phyloP scores from a whole-genome alignment of 2,888 invertebrate genomes.

The Drosophila greeni region DNA sequence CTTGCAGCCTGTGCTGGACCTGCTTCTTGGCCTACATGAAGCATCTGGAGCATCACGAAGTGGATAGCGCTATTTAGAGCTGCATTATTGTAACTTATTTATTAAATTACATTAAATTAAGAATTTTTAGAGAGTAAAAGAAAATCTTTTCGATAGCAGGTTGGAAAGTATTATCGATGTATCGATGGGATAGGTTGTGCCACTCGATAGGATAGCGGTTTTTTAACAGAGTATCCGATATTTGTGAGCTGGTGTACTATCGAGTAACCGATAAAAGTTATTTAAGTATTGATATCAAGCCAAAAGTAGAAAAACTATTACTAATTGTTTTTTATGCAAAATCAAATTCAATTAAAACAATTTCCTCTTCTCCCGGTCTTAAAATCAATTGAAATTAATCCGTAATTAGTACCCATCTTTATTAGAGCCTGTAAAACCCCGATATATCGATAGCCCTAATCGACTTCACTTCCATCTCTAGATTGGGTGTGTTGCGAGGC shows the following conservation, averaged over 20 bases:
- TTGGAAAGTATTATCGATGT: background rate
- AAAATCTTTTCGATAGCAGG: background rate
- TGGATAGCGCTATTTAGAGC: conserved; percentile 55
- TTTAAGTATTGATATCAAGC: no score
- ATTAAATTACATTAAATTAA: background rate
- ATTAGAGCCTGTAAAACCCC: background rate
- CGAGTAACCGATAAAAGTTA: no score
- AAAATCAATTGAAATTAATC: background rate
- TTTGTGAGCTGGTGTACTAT: no score
- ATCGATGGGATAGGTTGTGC: background rate
- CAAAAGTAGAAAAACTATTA: no score
- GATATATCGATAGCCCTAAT: background rate
- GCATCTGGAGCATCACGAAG: conserved; percentile 80
- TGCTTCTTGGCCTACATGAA: conserved; percentile 89
- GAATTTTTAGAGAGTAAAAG: background rate
- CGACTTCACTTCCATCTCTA: conserved; percentile 4
- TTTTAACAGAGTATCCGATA: background rate
- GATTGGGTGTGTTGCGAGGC: conserved; percentile 27
- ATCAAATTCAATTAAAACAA: no score
- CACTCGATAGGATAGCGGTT: background rate
- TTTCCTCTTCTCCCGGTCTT: no score
- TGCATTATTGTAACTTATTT: background rate
- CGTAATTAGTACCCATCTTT: background rate
- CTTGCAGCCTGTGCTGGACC: conserved; percentile 87
- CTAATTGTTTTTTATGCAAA: no score